Base-by-base conservation (phyloP, 2,113 vertebrate genomes). In the Motacilla tschutschensis region DNA sequence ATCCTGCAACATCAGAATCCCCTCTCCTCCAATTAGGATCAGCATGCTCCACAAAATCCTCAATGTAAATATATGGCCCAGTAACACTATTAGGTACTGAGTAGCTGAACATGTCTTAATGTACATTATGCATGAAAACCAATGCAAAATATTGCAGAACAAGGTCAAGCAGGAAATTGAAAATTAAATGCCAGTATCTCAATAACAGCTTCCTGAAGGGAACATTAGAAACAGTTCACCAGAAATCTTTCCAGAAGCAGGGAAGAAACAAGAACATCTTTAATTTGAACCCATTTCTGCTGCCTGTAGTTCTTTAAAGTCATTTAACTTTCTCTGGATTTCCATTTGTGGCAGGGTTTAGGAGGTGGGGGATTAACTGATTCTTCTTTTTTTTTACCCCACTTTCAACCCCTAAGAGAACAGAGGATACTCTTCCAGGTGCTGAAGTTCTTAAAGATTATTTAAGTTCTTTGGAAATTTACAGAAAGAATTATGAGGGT, bases 131-230 rank as follows among this genome's bases (percentile, higher is more conserved):
- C 31, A 40, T 35, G 54, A 79, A 90, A 80, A 67, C 43, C 75
- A 74, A 58, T 12, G 25, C 51, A 74, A 80, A 58, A 44, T 15
- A 16, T 54, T 83, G 83, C 73, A 87, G 58, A 92, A 90, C 77
- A 83, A 89, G 79, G 83, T 87, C 80, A 83, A 78, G 58, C 35
- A 94, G 79, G 65, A 93, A 87, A 89, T 26, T 46, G 58, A 91
- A 92, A 89, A 92, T 75, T 85, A 89, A 91, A 92, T 65, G 58
- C 29, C n/a, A 64, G 11, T 62, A 54, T 78, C 54, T 75, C 80
- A 80, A 38, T 71, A 83, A 66, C n/a, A 85, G 79, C 80, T 85
- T 93, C 73, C 88, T 91, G 83, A 91, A 86, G 84, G 63, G 51
- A n/a, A 65, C 47, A 57, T 91, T 44, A 91, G 64, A 58, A 93